Evolutionary conservation across 1,140 invertebrate species (phyloP), one percentile per base, ranked within the genome.

Genomic region (Fopius arisanus): DNA sequence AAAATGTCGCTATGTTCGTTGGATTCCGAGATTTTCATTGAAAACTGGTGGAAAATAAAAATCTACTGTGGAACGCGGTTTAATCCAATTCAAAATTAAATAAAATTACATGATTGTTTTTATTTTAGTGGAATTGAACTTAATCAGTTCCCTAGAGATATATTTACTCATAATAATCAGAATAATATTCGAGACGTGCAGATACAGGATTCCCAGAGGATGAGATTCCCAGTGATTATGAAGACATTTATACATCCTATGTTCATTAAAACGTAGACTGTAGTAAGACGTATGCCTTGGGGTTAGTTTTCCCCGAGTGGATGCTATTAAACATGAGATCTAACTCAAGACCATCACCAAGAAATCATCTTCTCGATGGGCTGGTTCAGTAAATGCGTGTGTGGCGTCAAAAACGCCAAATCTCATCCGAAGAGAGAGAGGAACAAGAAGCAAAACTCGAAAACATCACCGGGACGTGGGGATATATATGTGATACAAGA

Each of bases 331-430:
- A n/a, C n/a, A n/a, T n/a, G n/a, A n/a, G n/a, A n/a, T n/a, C n/a
- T n/a, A n/a, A n/a, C n/a, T n/a, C n/a, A n/a, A 43, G n/a, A 43
- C 3, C 2, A 7, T 10, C 41, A 3, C 41, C 41, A 43, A 16
- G 23, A 54, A 48, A 48, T 48, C 51, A 3, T 26, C 23, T 1
- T 1, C 23, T 33, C 29, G 1, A 78, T 78, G 77, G 70, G 67
- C 48, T 78, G 77, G 77, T 51, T 78, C 19, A 76, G 59, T 26
- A 67, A 69, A 26, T 78, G 77, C 54, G 72, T 78, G 1, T 78
- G 77, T 37, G 77, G 77, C 63, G 72, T 70, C 28, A 63, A 67
- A 41, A 51, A 77, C 14, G 33, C 68, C 10, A 29, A 72, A 66
- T 28, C 54, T 67, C 19, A 67, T 19, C 21, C 21, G 37, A 65